phyloP scores from a whole-genome alignment of 2,113 vertebrate genomes.

The Oncorhynchus kisutch region DNA sequence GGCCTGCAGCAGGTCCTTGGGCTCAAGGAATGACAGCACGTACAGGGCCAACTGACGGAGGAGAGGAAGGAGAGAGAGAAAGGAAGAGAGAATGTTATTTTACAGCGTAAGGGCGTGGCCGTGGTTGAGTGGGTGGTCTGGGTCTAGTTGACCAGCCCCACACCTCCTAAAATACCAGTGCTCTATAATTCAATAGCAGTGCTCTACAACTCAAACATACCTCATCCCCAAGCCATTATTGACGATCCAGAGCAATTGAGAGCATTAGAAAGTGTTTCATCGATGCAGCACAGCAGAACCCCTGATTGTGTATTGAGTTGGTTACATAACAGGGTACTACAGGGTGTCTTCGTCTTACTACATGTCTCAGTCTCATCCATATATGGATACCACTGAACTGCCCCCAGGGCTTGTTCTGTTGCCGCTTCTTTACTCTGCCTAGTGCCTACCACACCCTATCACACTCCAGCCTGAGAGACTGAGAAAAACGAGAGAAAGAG shows the following conservation, averaged over 20 bases:
- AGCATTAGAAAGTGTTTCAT: constrained; percentile 28
- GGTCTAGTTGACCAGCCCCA: neutral
- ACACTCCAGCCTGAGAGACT: too few species aligned
- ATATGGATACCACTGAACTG: constrained; percentile 7
- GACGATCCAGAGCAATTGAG: neutral
- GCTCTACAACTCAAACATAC: neutral
- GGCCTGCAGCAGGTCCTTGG: constrained; percentile 97
- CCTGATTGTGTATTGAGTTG: constrained; percentile 34
- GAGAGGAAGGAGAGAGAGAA: constrained; percentile 20
- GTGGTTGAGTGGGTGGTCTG: neutral
- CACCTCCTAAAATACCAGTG: too few species aligned
- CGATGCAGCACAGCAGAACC: constrained; percentile 3
- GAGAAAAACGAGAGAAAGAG: neutral
- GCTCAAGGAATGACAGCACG: constrained; percentile 98
- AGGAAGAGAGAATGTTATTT: neutral
- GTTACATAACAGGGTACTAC: constrained; percentile 10
- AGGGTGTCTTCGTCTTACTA: constrained; percentile 11
- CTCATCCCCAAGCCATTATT: constrained; percentile 27
- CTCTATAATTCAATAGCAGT: too few species aligned
- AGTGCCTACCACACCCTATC: neutral
- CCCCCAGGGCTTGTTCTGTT: constrained; percentile 17
- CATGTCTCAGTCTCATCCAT: constrained; percentile 30
- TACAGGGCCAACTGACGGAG: constrained; percentile 91
- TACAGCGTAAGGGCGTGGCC: too few species aligned
- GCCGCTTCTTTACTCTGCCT: neutral